Conservation (phyloP, 2,797 vertebrate species). For the Sibirionetta formosa region DNA sequence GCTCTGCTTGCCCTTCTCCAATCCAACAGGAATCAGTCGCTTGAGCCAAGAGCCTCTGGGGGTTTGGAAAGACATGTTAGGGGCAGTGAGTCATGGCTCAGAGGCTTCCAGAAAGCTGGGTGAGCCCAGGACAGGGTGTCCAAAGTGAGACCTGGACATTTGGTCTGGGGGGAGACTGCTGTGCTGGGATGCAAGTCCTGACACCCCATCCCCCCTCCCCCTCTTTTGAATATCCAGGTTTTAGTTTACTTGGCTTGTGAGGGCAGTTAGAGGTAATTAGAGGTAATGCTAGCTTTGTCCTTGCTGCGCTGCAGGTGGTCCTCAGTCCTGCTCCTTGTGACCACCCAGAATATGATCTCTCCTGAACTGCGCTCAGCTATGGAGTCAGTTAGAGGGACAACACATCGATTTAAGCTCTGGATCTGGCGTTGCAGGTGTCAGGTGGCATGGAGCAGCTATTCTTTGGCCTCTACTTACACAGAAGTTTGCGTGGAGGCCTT, state of each 20-base stretch:
- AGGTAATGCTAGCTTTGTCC: not conserved
- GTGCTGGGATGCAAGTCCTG: not conserved
- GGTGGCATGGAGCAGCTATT: accelerated
- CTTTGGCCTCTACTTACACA: not conserved
- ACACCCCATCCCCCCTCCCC: not conserved
- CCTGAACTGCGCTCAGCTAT: not conserved
- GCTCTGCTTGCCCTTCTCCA: not conserved
- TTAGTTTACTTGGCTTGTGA: not conserved
- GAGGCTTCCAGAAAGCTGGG: not conserved
- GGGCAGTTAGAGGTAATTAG: not conserved
- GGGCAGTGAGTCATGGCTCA: not conserved
- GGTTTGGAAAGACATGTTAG: not conserved
- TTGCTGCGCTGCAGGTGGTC: not conserved
- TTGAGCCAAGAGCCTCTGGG: not conserved
- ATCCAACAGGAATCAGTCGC: not conserved
- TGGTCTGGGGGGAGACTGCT: not conserved
- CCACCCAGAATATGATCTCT: not conserved
- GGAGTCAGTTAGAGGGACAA: not conserved
- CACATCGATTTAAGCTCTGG: not conserved
- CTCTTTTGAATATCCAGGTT: not conserved
- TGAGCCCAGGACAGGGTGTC: not conserved
- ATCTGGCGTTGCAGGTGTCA: not conserved
- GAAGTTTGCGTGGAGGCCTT: not conserved
- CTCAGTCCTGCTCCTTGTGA: not conserved
- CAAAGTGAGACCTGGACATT: not conserved